phyloP scores from a whole-genome alignment of 2,888 invertebrate species.

The Tinea trinotella region DNA sequence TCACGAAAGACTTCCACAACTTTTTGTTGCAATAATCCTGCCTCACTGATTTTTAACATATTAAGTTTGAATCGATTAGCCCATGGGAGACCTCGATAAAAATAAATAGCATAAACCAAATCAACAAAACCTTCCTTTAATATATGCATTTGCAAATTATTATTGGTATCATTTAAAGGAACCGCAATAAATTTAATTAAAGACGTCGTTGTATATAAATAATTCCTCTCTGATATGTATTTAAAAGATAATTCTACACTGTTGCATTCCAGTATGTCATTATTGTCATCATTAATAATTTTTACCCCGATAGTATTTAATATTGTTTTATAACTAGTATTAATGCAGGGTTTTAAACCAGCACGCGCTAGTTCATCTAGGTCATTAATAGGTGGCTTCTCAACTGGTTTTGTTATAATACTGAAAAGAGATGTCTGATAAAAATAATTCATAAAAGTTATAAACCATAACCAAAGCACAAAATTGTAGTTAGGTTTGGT shows the following conservation, averaged over 20 bases:
- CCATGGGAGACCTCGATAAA: conserved; percentile 22
- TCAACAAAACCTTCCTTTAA: conserved; percentile 19
- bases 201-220: conserved; percentile 19
- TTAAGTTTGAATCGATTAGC: conserved; percentile 3
- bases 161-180: conserved; percentile 6
- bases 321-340: background rate
- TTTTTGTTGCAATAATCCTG: conserved; percentile 19
- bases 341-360: conserved; percentile 10
- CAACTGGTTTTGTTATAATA: conserved; percentile 16
- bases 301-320: background rate
- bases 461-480: conserved; percentile 21
- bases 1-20: background rate
- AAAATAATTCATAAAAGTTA: conserved; percentile 23
- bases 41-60: conserved; percentile 20
- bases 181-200: conserved; percentile 18
- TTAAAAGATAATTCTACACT: background rate
- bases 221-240: conserved; percentile 9
- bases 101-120: conserved; percentile 18
- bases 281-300: conserved; percentile 10
- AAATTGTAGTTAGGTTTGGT: background rate
- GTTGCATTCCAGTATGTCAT: conserved; percentile 17
- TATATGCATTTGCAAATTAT: conserved; percentile 15
- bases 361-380: background rate
- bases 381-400: background rate
- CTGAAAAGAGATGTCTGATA: conserved; percentile 23